Evolutionary conservation across 1,140 invertebrate species (phyloP).

Genomic region (Triops cancriformis): DNA sequence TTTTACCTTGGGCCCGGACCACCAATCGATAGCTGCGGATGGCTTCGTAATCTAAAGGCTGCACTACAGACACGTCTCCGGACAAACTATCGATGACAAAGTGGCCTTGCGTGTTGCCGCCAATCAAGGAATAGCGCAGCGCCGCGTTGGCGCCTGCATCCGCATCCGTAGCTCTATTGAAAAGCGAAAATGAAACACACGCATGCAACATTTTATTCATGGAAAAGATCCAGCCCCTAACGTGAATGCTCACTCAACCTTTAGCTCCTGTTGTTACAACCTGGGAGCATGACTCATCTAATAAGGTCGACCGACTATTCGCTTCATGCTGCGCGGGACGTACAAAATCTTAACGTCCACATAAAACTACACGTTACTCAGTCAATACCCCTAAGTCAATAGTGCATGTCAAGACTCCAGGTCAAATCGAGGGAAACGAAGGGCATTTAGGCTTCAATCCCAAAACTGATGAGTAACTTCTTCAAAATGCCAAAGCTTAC

Average conservation of each 20-base stretch:
- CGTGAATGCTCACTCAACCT: neutral
- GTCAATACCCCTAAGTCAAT: too few species aligned
- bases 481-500: too few species aligned
- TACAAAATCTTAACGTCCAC: neutral
- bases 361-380: too few species aligned
- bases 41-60: slow-evolving; percentile 83
- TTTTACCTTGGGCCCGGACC: slow-evolving; percentile 70
- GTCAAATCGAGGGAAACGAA: too few species aligned
- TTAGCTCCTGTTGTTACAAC: neutral
- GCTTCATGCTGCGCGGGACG: neutral
- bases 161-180: slow-evolving; percentile 65
- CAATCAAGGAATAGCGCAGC: slow-evolving; percentile 86
- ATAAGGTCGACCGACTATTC: neutral
- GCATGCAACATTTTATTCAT: slow-evolving; percentile 14
- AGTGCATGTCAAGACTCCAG: too few species aligned
- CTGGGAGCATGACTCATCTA: neutral
- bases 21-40: slow-evolving; percentile 74
- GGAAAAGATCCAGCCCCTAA: neutral
- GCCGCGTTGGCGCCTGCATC: slow-evolving; percentile 86
- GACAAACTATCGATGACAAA: slow-evolving; percentile 89
- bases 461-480: too few species aligned
- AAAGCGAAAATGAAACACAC: slow-evolving; percentile 11
- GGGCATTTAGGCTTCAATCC: too few species aligned
- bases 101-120: slow-evolving; percentile 84
- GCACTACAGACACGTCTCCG: slow-evolving; percentile 78